phyloP scores from a whole-genome alignment of 1,140 invertebrate species.

The Ips nitidus region DNA sequence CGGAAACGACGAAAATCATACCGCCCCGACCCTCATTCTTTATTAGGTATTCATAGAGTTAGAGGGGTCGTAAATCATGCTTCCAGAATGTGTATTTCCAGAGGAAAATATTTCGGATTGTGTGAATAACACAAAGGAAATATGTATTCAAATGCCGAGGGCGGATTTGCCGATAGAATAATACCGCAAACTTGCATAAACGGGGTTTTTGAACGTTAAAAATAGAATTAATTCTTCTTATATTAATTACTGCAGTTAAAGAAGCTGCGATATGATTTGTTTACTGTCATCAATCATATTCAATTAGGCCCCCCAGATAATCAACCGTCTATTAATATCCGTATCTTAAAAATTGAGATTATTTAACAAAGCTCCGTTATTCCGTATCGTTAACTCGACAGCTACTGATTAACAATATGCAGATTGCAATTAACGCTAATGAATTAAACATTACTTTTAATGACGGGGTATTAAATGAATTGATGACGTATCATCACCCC shows the following conservation, averaged over 20 bases:
- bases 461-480: constrained; percentile 11
- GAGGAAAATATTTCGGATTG: neutral
- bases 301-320: no score
- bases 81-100: neutral
- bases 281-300: no score
- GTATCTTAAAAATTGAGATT: no score
- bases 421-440: constrained; percentile 21
- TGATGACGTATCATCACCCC: constrained; percentile 7
- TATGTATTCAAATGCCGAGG: no score
- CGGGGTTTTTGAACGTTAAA: no score
- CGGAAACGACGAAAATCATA: constrained; percentile 21
- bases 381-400: constrained; percentile 1
- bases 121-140: neutral
- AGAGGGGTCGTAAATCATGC: constrained; percentile 6
- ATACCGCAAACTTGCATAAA: no score
- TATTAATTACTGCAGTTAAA: no score
- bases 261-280: no score
- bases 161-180: no score
- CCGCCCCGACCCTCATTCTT: constrained; percentile 10
- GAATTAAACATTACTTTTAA: constrained; percentile 28
- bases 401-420: constrained; percentile 1
- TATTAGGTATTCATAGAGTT: constrained; percentile 19
- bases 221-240: no score
- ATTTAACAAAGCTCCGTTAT: neutral
- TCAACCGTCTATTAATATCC: no score